Percentiles rank a stretch among this genome's conserved stretches.
Evolutionary conservation across 2,888 invertebrate species (phyloP).

Genomic region (Cataglyphis albicans): DNA sequence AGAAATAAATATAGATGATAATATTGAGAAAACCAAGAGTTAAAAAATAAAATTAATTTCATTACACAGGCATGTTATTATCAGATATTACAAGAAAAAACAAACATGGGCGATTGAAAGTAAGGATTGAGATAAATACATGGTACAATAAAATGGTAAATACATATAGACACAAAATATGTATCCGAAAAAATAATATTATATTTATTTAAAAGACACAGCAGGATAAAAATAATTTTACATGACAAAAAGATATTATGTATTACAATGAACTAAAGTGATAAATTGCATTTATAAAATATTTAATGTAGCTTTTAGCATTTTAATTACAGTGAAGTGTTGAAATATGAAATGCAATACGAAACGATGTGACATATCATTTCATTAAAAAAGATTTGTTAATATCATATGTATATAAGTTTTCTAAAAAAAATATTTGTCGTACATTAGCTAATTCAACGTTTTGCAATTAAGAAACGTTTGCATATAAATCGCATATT

Average conservation of each 20-base stretch:
- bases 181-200: background rate
- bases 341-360: slow-evolving; percentile 41
- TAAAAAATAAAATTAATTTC: slow-evolving; percentile 2
- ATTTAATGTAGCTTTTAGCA: slow-evolving; percentile 34
- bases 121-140: slow-evolving; percentile 17
- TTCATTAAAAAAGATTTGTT: slow-evolving; percentile 31
- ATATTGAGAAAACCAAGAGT: background rate
- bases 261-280: slow-evolving; percentile 54
- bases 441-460: background rate
- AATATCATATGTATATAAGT: slow-evolving; percentile 60
- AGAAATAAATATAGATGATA: slow-evolving; percentile 52
- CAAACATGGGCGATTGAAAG: slow-evolving; percentile 80
- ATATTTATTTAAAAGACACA: background rate
- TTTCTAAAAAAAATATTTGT: slow-evolving; percentile 15
- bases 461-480: slow-evolving; percentile 16
- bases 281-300: slow-evolving; percentile 54
- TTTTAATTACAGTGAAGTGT: slow-evolving; percentile 21
- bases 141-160: slow-evolving; percentile 24
- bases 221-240: slow-evolving; percentile 26
- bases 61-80: slow-evolving; percentile 91
- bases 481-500: background rate
- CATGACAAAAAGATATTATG: slow-evolving; percentile 48
- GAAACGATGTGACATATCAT: slow-evolving; percentile 61
- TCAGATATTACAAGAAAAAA: slow-evolving; percentile 91
- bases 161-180: slow-evolving; percentile 18